Percentiles rank a stretch among this genome's conserved stretches.
Evolutionary conservation across 2,888 invertebrate species (phyloP).

Genomic region (Euzetes globulus): DNA sequence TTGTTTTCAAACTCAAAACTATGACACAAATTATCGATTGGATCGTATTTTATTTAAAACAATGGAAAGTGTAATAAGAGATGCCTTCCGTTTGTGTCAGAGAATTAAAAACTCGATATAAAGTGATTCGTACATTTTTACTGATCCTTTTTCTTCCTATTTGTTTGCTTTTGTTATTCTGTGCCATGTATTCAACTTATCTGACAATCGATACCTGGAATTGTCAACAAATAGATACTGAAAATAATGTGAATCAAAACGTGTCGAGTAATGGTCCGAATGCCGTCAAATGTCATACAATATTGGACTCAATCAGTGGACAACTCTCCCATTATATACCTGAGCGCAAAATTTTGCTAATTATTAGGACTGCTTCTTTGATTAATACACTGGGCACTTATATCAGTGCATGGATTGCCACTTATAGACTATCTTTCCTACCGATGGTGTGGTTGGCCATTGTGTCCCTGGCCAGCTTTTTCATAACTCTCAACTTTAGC

Average conservation of each 20-base stretch:
- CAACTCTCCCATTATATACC: not conserved
- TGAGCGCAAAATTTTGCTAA: not conserved
- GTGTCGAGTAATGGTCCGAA: not conserved
- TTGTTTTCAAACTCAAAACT: no score
- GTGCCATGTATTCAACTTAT: conserved; percentile 22
- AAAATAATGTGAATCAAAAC: not conserved
- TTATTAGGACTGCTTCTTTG: conserved; percentile 8
- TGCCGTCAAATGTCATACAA: conserved; percentile 2
- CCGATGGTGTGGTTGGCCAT: not conserved
- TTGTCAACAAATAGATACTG: not conserved
- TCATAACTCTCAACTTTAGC: conserved; percentile 8
- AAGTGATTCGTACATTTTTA: not conserved
- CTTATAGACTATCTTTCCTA: not conserved
- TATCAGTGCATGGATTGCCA: conserved; percentile 13
- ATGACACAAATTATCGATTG: no score
- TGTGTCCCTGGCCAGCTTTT: conserved; percentile 4
- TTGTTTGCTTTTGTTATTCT: not conserved
- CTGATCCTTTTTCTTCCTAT: not conserved
- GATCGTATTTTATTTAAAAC: no score
- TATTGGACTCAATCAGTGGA: conserved; percentile 8
- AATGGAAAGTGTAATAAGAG: not conserved
- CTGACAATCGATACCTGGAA: conserved; percentile 17
- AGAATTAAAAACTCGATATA: not conserved
- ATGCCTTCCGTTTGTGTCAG: not conserved
- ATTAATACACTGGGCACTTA: conserved; percentile 10